Evolutionary conservation across 2,113 vertebrate species (phyloP).

Genomic region (Psammodynastes pulverulentus): DNA sequence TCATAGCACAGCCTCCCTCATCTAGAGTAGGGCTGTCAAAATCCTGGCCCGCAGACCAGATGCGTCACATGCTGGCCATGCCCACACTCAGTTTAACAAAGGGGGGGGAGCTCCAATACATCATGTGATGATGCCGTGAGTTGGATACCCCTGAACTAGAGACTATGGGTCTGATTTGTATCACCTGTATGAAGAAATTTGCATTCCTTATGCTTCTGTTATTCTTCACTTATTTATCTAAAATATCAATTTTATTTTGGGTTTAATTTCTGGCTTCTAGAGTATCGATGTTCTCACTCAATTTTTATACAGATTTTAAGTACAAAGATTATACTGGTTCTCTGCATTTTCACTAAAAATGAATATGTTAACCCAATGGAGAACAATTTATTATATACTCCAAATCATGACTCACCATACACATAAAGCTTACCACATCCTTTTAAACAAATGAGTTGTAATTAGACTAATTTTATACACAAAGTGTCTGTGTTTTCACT

Average conservation of each 20-base stretch:
- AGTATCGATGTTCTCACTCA: neutral
- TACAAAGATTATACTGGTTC: neutral
- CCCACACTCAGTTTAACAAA: no score
- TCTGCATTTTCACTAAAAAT: neutral
- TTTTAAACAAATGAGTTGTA: slow-evolving; percentile 38
- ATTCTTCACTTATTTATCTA: neutral
- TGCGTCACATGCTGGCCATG: rapidly evolving
- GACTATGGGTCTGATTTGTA: neutral
- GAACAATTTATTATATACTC: slow-evolving; percentile 42
- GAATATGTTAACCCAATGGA: slow-evolving; percentile 33
- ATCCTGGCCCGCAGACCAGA: no score
- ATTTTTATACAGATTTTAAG: neutral
- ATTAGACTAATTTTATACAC: slow-evolving; percentile 27
- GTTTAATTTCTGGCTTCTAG: neutral
- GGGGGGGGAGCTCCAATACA: no score
- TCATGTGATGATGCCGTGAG: no score
- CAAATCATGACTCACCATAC: slow-evolving; percentile 26
- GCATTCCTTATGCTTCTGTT: neutral
- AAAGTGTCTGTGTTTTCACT: slow-evolving; percentile 40
- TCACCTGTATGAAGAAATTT: neutral
- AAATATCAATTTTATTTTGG: neutral
- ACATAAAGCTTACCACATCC: slow-evolving; percentile 26
- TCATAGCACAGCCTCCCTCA: neutral
- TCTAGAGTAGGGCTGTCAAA: neutral
- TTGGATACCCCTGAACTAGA: neutral